Base-by-base conservation (phyloP, 1,140 invertebrate species). In the Elymnias hypermnestra region DNA sequence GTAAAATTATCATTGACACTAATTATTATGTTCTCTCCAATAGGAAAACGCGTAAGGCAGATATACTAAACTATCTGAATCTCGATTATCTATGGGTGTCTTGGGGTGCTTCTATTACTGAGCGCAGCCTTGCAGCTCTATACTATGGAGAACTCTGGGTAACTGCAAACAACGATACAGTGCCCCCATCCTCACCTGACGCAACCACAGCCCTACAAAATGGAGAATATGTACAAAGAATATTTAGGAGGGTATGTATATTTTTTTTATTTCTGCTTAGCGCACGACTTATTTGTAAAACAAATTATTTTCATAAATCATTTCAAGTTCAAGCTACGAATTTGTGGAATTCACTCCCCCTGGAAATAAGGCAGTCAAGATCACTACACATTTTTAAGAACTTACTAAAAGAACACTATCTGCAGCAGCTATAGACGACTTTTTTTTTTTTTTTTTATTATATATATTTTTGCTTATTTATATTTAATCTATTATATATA, bases 111-210 rank as follows among this genome's bases (percentile, higher is more conserved):
- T 61, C 72, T 0, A 55, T 66, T 3, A 72, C 71, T 0, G 72
- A 74, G 18, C 61, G 74, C 23, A 65, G 70, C 44, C 51, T 83
- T 17, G 56, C 63, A 3, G 83, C 83, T 0, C 63, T 87, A 0
- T 79, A 82, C 45, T 86, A 86, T 47, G 75, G 70, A 21, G 86
- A 87, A 51, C 57, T 85, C 6, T 81, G 76, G 72, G 70, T 76
- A 5, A 37, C 57, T 6, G 61, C 64, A 0, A 35, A 44, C 7
- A 72, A 75, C 26, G 57, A 59, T n/a, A 54, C 55, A n/a, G 60
- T 75, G 3, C 71, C 78, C 0, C 77, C 82, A 0, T 36, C 59
- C 7, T 67, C 75, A 5, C 78, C 79, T 0, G 72, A 74, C 5
- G 51, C 43, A 5, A 74, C 72, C 8, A 58, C 58, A 3, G 35